Evolutionary conservation across 2,888 invertebrate genomes (phyloP).

Genomic region (Pyralis farinalis): DNA sequence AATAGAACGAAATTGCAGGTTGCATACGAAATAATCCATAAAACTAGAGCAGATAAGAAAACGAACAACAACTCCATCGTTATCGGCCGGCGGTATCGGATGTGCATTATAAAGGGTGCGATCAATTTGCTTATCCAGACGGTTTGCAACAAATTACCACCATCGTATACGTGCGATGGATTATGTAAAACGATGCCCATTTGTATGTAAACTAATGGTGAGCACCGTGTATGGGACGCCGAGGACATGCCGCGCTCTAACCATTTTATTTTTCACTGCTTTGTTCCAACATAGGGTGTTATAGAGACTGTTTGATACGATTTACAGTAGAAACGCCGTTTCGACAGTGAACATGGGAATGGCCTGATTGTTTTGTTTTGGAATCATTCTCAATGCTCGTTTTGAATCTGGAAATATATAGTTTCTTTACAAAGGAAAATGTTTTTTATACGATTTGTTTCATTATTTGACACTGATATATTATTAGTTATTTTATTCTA

Average conservation of each 20-base stretch:
- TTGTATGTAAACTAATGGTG: constrained; percentile 78
- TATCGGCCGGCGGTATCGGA: constrained; percentile 38
- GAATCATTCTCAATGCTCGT: too few relatives aligned
- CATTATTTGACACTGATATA: too few relatives aligned
- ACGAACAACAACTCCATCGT: constrained; percentile 17
- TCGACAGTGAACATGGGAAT: too few relatives aligned
- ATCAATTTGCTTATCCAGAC: constrained; percentile 75
- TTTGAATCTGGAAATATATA: too few relatives aligned
- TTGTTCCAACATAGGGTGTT: background rate
- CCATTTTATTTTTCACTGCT: constrained; percentile 18
- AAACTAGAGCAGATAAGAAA: constrained; percentile 17
- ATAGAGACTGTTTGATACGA: too few relatives aligned
- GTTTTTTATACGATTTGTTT: too few relatives aligned
- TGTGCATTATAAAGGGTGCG: constrained; percentile 59
- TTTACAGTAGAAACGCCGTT: too few relatives aligned
- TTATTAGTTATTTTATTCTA: too few relatives aligned
- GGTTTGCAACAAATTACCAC: constrained; percentile 75
- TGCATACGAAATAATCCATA: constrained; percentile 7
- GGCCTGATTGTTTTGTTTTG: too few relatives aligned
- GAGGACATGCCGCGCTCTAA: constrained; percentile 30
- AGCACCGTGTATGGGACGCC: constrained; percentile 54
- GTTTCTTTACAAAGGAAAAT: too few relatives aligned
- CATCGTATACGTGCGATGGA: constrained; percentile 61
- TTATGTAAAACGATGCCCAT: constrained; percentile 79
- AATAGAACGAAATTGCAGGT: constrained; percentile 2